These are phyloP conservation scores for Actinemys pallida DNA, from an alignment of 2,113 vertebrate species.

Conservation along the genomic window DNA sequence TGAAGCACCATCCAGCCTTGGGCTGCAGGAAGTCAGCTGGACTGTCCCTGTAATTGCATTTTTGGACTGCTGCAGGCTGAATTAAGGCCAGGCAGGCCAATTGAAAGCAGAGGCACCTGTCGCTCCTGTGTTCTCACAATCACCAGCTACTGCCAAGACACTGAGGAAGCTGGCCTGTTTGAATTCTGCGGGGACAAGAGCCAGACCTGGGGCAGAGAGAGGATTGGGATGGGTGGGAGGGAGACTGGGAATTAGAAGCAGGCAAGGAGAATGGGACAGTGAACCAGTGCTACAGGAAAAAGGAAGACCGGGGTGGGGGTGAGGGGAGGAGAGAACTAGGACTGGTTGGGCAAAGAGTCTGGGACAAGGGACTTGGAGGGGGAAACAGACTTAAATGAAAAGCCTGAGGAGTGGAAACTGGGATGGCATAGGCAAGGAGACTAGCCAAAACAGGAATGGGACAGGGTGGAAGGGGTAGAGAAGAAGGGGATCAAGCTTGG, in stretches of 20 bases:
- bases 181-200: too few relatives aligned
- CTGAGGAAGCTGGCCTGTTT: not conserved
- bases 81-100: not conserved
- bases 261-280: not conserved
- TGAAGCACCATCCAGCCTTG: not conserved
- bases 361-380: not conserved
- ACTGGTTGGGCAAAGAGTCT: not conserved
- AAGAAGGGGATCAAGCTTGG: conserved; percentile 15
- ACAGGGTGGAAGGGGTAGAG: not conserved
- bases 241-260: not conserved
- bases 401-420: not conserved
- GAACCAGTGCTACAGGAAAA: not conserved
- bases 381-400: not conserved
- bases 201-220: too few relatives aligned
- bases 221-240: too few relatives aligned
- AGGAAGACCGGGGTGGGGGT: not conserved
- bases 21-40: not conserved
- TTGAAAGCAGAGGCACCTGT: not conserved
- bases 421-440: too few relatives aligned
- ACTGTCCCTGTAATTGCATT: not conserved
- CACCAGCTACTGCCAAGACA: not conserved
- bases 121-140: not conserved
- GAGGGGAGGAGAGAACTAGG: not conserved
- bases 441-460: too few relatives aligned
- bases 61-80: not conserved